Conservation (phyloP, 2,888 invertebrate genomes). For the Ptychoptera contaminata region DNA sequence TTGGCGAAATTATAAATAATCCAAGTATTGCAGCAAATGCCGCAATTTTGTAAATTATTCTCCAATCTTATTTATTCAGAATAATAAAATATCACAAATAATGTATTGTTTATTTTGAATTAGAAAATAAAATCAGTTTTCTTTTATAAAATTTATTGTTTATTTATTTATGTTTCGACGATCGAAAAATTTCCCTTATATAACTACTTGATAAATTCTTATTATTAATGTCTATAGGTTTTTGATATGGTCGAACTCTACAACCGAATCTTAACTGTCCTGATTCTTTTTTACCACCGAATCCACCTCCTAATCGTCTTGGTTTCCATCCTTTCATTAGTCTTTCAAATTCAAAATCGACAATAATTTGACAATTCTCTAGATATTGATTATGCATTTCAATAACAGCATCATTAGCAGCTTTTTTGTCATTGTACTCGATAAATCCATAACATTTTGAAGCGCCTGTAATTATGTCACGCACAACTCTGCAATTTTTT, state of each 20-base stretch:
- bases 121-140: too few species aligned
- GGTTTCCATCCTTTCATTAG: constrained; percentile 67
- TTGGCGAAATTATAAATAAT: constrained; percentile 89
- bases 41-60: constrained; percentile 37
- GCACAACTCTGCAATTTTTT: constrained; percentile 44
- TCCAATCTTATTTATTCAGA: too few species aligned
- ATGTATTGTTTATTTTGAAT: neutral
- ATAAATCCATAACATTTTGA: constrained; percentile 75
- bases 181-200: neutral
- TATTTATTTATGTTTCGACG: too few species aligned
- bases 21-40: constrained; percentile 87
- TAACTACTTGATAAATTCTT: neutral
- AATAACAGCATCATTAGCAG: constrained; percentile 44
- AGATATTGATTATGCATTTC: constrained; percentile 42
- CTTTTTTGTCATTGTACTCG: constrained; percentile 49
- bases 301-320: constrained; percentile 71
- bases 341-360: constrained; percentile 63
- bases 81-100: neutral
- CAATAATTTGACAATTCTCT: constrained; percentile 53
- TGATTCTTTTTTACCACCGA: constrained; percentile 72
- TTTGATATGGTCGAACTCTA: constrained; percentile 56
- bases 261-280: constrained; percentile 82
- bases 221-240: constrained; percentile 29
- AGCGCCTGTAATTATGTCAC: constrained; percentile 68
- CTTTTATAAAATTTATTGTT: too few species aligned